Conservation (phyloP, 2,888 invertebrate genomes). For the Pollenia angustigena region DNA sequence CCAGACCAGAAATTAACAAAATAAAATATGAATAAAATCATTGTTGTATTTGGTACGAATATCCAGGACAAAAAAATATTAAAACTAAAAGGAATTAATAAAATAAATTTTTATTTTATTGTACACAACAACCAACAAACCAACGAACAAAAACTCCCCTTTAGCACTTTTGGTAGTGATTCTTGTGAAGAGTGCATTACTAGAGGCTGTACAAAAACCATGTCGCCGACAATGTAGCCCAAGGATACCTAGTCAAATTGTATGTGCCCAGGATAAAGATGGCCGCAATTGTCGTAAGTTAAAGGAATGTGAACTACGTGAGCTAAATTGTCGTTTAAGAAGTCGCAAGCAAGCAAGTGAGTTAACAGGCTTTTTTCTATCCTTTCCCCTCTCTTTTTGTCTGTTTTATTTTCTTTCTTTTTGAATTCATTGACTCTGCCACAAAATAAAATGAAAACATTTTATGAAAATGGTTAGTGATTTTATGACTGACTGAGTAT, state of each 20-base stretch:
- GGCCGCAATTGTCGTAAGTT: slow-evolving; percentile 66
- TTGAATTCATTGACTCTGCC: slow-evolving; percentile 10
- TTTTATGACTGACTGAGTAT: slow-evolving; percentile 52
- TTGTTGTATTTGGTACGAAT: slow-evolving; percentile 49
- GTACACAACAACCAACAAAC: slow-evolving; percentile 10
- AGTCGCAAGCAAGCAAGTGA: slow-evolving; percentile 66
- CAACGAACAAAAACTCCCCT: slow-evolving; percentile 25
- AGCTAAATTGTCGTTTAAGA: slow-evolving; percentile 64
- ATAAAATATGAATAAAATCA: slow-evolving; percentile 54
- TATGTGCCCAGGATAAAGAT: slow-evolving; percentile 60
- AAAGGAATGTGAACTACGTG: slow-evolving; percentile 71
- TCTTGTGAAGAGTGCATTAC: slow-evolving; percentile 14
- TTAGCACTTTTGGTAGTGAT: slow-evolving; percentile 26
- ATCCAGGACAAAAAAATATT: slow-evolving; percentile 31
- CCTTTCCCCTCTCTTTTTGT: not conserved
- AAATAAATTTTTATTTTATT: slow-evolving; percentile 32
- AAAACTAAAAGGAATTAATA: slow-evolving; percentile 65
- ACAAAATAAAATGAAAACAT: slow-evolving; percentile 31
- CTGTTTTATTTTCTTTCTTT: not conserved
- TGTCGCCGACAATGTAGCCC: slow-evolving; percentile 68
- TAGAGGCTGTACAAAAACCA: slow-evolving; percentile 46
- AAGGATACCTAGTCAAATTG: slow-evolving; percentile 58
- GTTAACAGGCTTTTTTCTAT: not conserved
- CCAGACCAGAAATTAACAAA: not conserved
- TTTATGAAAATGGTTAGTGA: slow-evolving; percentile 48